Evolutionary conservation across 2,113 vertebrate genomes (phyloP).

Genomic region (Trogon melanurus): DNA sequence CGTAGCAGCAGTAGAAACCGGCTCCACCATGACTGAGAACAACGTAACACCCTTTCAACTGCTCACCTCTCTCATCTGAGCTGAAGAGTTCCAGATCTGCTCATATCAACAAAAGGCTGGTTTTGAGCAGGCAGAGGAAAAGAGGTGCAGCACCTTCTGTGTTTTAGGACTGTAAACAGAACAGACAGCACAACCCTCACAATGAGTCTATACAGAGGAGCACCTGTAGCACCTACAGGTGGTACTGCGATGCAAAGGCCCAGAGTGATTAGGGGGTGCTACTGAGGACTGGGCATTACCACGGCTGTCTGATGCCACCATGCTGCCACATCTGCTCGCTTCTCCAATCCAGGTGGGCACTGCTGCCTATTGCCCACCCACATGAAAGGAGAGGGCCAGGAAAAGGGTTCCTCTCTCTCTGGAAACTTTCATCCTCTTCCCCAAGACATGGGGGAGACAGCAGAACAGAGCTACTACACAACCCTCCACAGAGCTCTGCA

Average conservation of each 20-base stretch:
- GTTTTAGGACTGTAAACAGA: background rate
- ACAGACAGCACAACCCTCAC: background rate
- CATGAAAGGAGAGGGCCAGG: background rate
- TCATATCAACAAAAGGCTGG: background rate
- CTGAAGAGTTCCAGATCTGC: background rate
- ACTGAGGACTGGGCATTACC: background rate
- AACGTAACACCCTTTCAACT: background rate
- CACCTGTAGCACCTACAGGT: background rate
- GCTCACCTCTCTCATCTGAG: background rate
- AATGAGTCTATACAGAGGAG: background rate
- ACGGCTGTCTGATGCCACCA: background rate
- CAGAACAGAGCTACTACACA: background rate
- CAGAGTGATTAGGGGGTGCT: background rate
- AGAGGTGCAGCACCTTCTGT: background rate
- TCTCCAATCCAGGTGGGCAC: background rate
- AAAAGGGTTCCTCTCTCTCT: background rate
- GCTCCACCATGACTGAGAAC: fast-evolving
- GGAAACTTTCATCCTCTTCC: background rate
- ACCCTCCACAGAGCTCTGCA: fast-evolving
- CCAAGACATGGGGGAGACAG: background rate
- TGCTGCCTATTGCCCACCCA: background rate
- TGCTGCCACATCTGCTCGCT: background rate
- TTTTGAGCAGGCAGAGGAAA: background rate
- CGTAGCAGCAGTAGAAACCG: fast-evolving
- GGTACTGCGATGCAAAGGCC: background rate